These are phyloP conservation scores for Stegodyphus mimosarum DNA, from an alignment of 1,140 invertebrate genomes.

Conservation along the genomic window DNA sequence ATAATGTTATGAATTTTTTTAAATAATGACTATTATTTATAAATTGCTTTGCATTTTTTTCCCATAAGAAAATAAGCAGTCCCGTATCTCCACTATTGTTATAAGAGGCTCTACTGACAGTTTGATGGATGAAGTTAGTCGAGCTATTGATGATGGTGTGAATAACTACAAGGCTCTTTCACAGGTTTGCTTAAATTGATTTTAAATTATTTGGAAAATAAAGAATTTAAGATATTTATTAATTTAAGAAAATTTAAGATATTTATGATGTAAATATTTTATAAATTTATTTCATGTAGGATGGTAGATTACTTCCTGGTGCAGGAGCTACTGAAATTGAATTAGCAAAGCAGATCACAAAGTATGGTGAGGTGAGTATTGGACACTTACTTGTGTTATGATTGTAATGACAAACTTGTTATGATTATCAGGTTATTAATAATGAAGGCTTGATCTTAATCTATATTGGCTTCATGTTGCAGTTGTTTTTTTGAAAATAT, in stretches of 20 bases:
- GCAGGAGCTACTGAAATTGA: constrained; percentile 96
- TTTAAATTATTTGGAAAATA: background rate
- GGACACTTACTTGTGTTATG: too few relatives aligned
- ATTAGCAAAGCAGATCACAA: constrained; percentile 84
- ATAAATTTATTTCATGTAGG: constrained; percentile 68
- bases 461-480: too few relatives aligned
- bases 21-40: too few relatives aligned
- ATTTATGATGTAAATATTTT: background rate
- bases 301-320: constrained; percentile 87
- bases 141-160: constrained; percentile 98
- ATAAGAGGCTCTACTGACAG: constrained; percentile 97
- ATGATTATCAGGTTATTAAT: too few relatives aligned
- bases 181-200: constrained; percentile 30
- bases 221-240: background rate
- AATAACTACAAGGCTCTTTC: constrained; percentile 96
- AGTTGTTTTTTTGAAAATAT: too few relatives aligned
- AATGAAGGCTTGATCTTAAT: too few relatives aligned
- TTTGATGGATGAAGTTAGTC: constrained; percentile 98
- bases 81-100: constrained; percentile 91
- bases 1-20: background rate
- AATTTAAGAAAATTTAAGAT: background rate
- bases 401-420: too few relatives aligned
- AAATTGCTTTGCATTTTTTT: too few relatives aligned
- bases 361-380: constrained; percentile 79
- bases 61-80: constrained; percentile 74